A percentile compares a stretch with the other conserved stretches of the same genome.
phyloP scores from a whole-genome alignment of 2,797 vertebrate genomes.

The Sarcoramphus papa region DNA sequence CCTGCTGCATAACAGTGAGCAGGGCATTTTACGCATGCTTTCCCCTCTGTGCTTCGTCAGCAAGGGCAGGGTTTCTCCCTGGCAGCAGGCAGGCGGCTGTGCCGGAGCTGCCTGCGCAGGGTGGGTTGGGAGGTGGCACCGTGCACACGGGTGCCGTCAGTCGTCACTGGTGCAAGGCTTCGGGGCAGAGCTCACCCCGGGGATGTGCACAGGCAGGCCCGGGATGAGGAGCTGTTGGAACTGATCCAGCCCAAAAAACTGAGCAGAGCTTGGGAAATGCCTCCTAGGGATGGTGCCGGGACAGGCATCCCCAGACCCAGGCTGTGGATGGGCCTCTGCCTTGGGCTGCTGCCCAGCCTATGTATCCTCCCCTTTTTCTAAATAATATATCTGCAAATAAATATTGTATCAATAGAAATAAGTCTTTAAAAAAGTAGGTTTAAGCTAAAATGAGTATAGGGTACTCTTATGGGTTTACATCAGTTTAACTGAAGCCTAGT shows the following conservation, averaged over 20 bases:
- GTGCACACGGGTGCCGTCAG: rapidly evolving
- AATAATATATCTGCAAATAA: neutral
- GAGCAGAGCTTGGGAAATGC: neutral
- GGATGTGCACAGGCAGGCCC: neutral
- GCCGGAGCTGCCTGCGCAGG: rapidly evolving
- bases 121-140: neutral
- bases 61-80: neutral
- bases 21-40: neutral
- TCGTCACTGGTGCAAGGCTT: neutral
- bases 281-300: neutral
- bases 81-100: neutral
- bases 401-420: neutral
- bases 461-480: neutral
- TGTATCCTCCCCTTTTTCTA: neutral
- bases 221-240: neutral
- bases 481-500: neutral
- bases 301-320: neutral
- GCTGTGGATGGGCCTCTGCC: neutral
- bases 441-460: neutral
- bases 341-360: neutral
- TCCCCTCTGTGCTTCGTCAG: neutral
- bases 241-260: rapidly evolving
- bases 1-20: neutral
- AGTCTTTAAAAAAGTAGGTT: neutral
- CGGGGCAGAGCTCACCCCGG: rapidly evolving